phyloP scores from a whole-genome alignment of 2,888 invertebrate genomes.

The Hirtodrosophila duncani region DNA sequence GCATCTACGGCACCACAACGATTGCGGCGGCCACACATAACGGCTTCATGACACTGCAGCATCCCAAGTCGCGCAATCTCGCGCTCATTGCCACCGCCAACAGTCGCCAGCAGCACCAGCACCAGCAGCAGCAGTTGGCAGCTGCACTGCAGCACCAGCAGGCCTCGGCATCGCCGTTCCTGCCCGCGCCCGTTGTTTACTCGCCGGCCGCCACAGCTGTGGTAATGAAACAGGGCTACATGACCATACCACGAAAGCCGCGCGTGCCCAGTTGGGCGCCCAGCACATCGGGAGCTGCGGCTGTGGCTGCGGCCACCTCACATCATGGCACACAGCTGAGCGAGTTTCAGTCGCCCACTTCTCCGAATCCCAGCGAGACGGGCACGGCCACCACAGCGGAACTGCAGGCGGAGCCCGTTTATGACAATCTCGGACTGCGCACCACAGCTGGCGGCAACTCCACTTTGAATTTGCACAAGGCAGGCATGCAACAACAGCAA shows the following conservation, averaged over 20 bases:
- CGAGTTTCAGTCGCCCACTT: conserved; percentile 76
- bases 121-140: conserved; percentile 27
- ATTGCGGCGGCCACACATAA: conserved; percentile 79
- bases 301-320: conserved; percentile 35
- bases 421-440: conserved; percentile 90
- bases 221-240: conserved; percentile 86
- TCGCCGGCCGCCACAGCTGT: conserved; percentile 78
- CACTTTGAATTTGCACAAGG: conserved; percentile 86
- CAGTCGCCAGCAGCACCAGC: conserved; percentile 79
- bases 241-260: conserved; percentile 90
- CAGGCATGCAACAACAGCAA: conserved; percentile 57
- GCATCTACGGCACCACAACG: conserved; percentile 81
- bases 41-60: conserved; percentile 88
- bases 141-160: no score
- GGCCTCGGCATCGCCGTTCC: conserved; percentile 84
- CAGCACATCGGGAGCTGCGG: conserved; percentile 78
- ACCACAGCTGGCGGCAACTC: conserved; percentile 93
- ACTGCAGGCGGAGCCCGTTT: conserved; percentile 87
- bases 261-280: conserved; percentile 90
- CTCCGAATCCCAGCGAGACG: conserved; percentile 77
- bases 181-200: conserved; percentile 84
- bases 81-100: conserved; percentile 74
- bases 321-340: conserved; percentile 79
- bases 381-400: conserved; percentile 78
- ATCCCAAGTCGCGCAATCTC: conserved; percentile 81